phyloP scores from a whole-genome alignment of 2,113 vertebrate species.

The Sciurus niger region DNA sequence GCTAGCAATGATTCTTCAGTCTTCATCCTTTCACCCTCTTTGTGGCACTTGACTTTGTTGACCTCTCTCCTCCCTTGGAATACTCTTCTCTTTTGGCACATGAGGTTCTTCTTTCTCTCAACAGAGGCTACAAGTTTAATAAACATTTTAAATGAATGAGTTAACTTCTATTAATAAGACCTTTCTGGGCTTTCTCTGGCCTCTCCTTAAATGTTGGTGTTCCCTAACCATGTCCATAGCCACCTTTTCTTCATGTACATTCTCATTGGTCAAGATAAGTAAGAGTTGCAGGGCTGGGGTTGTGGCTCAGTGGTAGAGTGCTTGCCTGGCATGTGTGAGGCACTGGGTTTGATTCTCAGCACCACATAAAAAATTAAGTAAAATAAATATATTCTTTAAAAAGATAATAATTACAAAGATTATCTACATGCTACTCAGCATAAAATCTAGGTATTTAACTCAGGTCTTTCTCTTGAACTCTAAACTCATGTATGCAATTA shows the following conservation, averaged over 20 bases:
- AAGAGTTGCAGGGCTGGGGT: background rate
- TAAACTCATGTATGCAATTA: background rate
- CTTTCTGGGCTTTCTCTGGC: slow-evolving; percentile 26
- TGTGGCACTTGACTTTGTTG: background rate
- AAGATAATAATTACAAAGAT: background rate
- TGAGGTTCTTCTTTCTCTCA: slow-evolving; percentile 56
- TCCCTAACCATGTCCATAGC: background rate
- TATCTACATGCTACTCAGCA: background rate
- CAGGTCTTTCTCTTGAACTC: slow-evolving; percentile 1
- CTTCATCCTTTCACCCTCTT: background rate
- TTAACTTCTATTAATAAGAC: slow-evolving; percentile 5
- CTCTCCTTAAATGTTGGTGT: background rate
- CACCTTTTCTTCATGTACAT: background rate
- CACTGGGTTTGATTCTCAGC: too few relatives aligned
- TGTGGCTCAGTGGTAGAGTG: too few relatives aligned
- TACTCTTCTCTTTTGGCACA: slow-evolving; percentile 11
- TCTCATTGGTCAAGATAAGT: background rate
- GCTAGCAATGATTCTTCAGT: background rate
- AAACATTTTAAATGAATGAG: slow-evolving; percentile 16
- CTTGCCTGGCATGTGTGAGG: too few relatives aligned
- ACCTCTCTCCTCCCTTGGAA: slow-evolving; percentile 14
- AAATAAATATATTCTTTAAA: too few relatives aligned
- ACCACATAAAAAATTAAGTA: too few relatives aligned
- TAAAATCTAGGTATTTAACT: background rate
- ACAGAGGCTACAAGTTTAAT: slow-evolving; percentile 36